Conservation (phyloP, 2,888 invertebrate genomes). For the Leucania comma region DNA sequence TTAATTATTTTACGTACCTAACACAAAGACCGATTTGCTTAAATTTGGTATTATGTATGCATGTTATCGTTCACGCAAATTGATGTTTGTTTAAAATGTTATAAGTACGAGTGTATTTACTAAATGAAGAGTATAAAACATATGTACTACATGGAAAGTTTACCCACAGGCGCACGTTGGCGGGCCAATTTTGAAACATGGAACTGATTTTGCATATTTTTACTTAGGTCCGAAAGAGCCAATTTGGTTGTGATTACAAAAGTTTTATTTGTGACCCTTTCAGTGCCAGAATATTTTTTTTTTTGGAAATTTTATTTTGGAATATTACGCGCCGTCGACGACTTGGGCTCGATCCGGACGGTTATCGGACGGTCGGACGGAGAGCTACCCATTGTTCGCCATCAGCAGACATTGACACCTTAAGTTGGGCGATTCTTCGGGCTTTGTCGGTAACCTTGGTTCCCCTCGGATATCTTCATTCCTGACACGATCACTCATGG, state of each 20-base stretch:
- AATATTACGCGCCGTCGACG: too few relatives aligned
- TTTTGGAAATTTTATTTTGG: too few relatives aligned
- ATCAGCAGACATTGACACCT: too few relatives aligned
- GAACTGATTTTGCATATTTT: not conserved
- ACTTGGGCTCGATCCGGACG: too few relatives aligned
- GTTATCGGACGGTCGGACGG: too few relatives aligned
- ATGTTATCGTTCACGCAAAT: not conserved
- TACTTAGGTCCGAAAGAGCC: not conserved
- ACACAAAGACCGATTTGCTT: not conserved
- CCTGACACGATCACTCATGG: too few relatives aligned
- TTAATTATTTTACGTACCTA: not conserved
- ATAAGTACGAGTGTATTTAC: too few relatives aligned
- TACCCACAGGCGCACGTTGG: not conserved
- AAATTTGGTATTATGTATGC: not conserved
- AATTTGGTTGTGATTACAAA: not conserved
- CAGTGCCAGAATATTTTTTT: too few relatives aligned
- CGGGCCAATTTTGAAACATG: not conserved
- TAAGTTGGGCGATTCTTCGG: too few relatives aligned
- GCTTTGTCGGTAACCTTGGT: too few relatives aligned
- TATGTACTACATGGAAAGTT: not conserved
- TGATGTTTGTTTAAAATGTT: not conserved
- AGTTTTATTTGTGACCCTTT: not conserved
- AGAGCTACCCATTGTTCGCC: too few relatives aligned
- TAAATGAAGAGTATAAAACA: conserved; percentile 3
- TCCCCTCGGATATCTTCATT: too few relatives aligned